Conservation (phyloP, 2,113 vertebrate genomes). For the Empidonax traillii region DNA sequence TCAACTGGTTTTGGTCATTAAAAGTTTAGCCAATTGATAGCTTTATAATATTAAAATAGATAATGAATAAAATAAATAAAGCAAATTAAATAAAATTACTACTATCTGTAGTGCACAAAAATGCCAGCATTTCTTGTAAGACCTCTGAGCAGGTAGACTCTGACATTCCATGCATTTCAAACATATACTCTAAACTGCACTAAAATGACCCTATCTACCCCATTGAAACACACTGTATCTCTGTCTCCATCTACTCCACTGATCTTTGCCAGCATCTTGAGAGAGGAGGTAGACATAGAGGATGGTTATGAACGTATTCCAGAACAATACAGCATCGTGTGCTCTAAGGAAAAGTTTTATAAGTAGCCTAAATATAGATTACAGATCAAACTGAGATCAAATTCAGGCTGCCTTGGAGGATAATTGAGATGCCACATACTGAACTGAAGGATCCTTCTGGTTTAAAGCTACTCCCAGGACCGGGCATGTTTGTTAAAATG, state of each 20-base stretch:
- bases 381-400: neutral
- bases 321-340: neutral
- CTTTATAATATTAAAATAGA: neutral
- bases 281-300: neutral
- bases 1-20: neutral
- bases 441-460: neutral
- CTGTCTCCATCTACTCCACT: neutral
- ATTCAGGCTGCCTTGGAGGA: neutral
- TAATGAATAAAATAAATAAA: neutral
- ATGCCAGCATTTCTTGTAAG: neutral
- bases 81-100: neutral
- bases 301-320: neutral
- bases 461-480: neutral
- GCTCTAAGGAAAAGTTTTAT: neutral
- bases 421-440: neutral
- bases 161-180: fast-evolving
- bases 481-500: neutral
- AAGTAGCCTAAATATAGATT: neutral
- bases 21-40: neutral
- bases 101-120: neutral
- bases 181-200: neutral
- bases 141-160: neutral
- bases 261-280: neutral
- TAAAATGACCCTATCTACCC: neutral
- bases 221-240: neutral